phyloP scores from a whole-genome alignment of 1,140 invertebrate species.

The Bactericera cockerelli region DNA sequence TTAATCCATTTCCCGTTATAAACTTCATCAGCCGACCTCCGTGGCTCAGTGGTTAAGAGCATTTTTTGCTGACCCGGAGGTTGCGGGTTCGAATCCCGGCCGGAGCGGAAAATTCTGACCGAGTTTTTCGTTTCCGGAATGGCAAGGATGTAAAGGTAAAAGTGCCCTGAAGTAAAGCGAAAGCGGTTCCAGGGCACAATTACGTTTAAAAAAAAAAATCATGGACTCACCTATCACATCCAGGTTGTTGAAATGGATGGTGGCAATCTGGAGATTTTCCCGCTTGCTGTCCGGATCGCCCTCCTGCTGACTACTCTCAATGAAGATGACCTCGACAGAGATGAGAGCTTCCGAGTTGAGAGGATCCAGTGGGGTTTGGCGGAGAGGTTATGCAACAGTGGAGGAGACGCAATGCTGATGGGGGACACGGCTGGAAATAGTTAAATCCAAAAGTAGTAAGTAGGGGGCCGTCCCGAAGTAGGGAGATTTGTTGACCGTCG shows the following conservation, averaged over 20 bases:
- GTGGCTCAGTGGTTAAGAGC: no score
- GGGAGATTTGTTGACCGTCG: no score
- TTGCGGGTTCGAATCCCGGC: no score
- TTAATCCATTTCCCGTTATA: no score
- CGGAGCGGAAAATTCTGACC: no score
- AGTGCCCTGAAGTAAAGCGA: not conserved
- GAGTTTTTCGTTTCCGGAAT: no score
- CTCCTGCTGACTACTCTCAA: slow-evolving; percentile 36
- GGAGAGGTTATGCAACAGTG: not conserved
- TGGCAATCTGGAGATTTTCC: slow-evolving; percentile 57
- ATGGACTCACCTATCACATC: slow-evolving; percentile 64
- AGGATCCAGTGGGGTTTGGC: slow-evolving; percentile 27
- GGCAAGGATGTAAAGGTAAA: no score
- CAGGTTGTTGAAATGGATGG: slow-evolving; percentile 83
- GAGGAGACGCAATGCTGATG: not conserved
- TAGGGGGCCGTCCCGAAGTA: no score
- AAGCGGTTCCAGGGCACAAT: no score
- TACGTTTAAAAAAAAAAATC: not conserved
- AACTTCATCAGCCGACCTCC: no score
- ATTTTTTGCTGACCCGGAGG: no score
- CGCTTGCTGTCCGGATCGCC: slow-evolving; percentile 27
- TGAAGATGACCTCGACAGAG: slow-evolving; percentile 58
- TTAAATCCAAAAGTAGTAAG: no score
- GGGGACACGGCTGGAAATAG: not conserved
- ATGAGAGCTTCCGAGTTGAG: slow-evolving; percentile 70